A percentile compares a stretch with the other conserved stretches of the same genome.
phyloP scores from a whole-genome alignment of 1,140 invertebrate genomes.

The Anastrepha ludens region DNA sequence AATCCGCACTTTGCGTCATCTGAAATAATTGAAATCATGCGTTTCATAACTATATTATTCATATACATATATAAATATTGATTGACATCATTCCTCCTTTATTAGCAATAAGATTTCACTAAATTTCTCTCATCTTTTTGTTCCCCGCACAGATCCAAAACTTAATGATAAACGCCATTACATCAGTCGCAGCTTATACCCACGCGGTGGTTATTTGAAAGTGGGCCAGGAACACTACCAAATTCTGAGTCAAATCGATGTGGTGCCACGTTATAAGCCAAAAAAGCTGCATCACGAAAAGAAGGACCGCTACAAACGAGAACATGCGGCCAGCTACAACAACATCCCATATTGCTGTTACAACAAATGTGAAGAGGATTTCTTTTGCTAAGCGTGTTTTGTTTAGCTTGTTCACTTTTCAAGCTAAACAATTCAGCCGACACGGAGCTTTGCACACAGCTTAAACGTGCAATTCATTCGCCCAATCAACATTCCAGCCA shows the following conservation, averaged over 20 bases:
- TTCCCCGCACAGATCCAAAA: conserved; percentile 62
- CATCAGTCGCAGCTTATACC: conserved; percentile 65
- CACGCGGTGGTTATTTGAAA: conserved; percentile 68
- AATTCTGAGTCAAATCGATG: conserved; percentile 63
- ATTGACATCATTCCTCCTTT: neutral
- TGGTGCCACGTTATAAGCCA: conserved; percentile 68
- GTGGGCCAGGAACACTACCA: conserved; percentile 65
- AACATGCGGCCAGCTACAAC: conserved; percentile 61
- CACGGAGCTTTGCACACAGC: neutral
- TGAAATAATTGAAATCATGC: neutral
- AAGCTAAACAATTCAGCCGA: neutral
- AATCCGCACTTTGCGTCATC: neutral
- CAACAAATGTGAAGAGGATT: conserved; percentile 67
- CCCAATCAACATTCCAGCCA: neutral
- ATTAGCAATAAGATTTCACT: neutral
- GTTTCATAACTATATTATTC: neutral
- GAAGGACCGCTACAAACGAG: conserved; percentile 66
- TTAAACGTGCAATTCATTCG: neutral
- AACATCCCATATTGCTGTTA: conserved; percentile 71
- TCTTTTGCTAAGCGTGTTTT: conserved; percentile 64
- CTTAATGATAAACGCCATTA: conserved; percentile 61
- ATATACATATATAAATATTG: neutral
- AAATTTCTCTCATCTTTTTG: conserved; percentile 54
- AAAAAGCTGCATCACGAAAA: conserved; percentile 63
- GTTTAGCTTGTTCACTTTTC: no score